Conservation (phyloP, 2,888 invertebrate species). For the Phalera bucephala region DNA sequence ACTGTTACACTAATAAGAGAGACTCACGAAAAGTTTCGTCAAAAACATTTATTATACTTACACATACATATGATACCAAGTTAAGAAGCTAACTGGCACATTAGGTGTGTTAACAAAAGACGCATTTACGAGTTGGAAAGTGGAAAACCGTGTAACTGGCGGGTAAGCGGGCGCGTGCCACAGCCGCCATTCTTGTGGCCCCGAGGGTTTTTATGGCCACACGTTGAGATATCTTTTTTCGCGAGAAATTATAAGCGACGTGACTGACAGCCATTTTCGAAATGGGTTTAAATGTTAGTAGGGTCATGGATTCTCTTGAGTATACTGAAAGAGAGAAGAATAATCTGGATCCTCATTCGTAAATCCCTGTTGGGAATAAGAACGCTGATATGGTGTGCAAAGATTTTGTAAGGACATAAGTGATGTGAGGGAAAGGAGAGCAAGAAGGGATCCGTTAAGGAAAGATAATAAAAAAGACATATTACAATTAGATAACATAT, state of each 20-base stretch:
- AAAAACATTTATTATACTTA: constrained; percentile 17
- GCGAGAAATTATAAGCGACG: constrained; percentile 35
- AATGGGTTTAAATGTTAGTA: constrained; percentile 4
- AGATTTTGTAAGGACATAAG: too few species aligned
- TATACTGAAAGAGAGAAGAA: too few species aligned
- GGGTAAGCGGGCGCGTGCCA: constrained; percentile 32
- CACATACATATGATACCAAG: constrained; percentile 32
- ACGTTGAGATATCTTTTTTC: constrained; percentile 34
- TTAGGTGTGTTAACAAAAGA: constrained; percentile 72
- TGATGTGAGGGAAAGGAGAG: too few species aligned
- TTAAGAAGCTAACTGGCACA: constrained; percentile 57
- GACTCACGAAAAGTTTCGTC: constrained; percentile 16
- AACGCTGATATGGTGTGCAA: too few species aligned
- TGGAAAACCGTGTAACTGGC: constrained; percentile 52
- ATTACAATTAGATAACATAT: too few species aligned
- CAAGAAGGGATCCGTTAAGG: too few species aligned
- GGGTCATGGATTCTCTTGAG: constrained; percentile 10
- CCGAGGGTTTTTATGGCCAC: constrained; percentile 41
- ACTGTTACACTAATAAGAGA: background rate
- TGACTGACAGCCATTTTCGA: constrained; percentile 19
- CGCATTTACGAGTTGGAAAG: constrained; percentile 67
- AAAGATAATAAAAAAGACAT: too few species aligned
- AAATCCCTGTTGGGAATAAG: too few species aligned
- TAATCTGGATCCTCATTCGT: too few species aligned
- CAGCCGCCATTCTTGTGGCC: constrained; percentile 36